Evolutionary conservation across 2,888 invertebrate genomes (phyloP).

Genomic region (Amaurobius ferox): DNA sequence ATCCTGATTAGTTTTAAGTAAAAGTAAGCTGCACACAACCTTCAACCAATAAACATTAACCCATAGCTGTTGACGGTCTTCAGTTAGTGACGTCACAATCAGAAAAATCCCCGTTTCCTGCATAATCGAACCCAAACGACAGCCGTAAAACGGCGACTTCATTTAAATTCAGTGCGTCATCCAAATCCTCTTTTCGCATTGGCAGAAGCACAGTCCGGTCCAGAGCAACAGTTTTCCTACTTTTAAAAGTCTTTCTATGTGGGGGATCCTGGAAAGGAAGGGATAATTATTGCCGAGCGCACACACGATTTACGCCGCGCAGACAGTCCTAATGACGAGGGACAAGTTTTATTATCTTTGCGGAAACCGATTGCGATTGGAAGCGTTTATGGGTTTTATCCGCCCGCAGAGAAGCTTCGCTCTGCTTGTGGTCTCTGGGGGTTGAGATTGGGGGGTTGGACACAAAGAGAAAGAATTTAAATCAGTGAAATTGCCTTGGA

Average conservation of each 20-base stretch:
- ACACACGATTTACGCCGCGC: conserved; percentile 38
- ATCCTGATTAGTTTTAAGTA: no score
- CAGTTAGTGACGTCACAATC: background rate
- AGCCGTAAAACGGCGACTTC: conserved; percentile 42
- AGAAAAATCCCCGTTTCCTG: conserved; percentile 3
- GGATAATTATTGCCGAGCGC: conserved; percentile 42
- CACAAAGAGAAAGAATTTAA: background rate
- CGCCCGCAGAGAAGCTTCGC: background rate
- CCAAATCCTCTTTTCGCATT: conserved; percentile 46
- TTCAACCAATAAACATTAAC: background rate
- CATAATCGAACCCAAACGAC: conserved; percentile 31
- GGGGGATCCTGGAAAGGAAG: background rate
- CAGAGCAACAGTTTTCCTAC: conserved; percentile 37
- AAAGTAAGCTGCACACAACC: no score
- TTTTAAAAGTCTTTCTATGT: conserved; percentile 12
- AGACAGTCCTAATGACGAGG: conserved; percentile 53
- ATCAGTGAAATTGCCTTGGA: background rate
- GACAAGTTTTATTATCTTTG: conserved; percentile 57
- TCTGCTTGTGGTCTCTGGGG: background rate
- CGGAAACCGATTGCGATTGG: conserved; percentile 56
- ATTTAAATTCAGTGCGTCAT: conserved; percentile 62
- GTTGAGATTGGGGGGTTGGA: background rate
- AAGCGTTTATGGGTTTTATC: conserved; percentile 45
- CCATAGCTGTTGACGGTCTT: background rate
- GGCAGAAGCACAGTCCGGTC: background rate